Conservation (phyloP, 2,888 invertebrate species). For the Megalurothrips usitatus region DNA sequence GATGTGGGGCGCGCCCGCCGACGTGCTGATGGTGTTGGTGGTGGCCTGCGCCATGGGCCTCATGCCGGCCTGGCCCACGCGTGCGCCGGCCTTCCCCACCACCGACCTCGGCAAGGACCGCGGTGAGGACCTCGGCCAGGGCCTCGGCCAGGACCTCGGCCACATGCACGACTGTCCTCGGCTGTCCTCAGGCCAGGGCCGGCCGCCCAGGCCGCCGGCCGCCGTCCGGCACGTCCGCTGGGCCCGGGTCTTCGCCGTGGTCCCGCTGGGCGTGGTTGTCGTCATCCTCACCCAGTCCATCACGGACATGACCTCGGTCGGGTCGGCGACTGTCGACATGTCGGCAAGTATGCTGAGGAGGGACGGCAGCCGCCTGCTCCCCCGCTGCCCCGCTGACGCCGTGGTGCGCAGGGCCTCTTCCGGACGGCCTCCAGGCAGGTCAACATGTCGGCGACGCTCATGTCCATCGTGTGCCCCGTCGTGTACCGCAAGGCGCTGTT, state of each 20-base stretch:
- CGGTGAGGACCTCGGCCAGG: too few relatives aligned
- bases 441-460: neutral
- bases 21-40: neutral
- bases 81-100: neutral
- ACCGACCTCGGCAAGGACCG: too few relatives aligned
- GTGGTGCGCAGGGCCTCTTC: neutral
- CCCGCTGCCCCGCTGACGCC: too few relatives aligned
- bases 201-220: neutral
- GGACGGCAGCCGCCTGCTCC: too few relatives aligned
- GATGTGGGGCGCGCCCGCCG: neutral
- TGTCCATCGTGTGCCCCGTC: neutral
- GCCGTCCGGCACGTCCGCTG: neutral
- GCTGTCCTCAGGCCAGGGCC: neutral
- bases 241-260: neutral
- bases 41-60: neutral
- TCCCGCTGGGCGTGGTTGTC: neutral
- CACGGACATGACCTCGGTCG: too few relatives aligned
- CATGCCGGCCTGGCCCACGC: neutral
- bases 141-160: too few relatives aligned
- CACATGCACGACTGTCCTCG: too few relatives aligned
- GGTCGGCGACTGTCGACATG: too few relatives aligned
- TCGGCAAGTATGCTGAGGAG: too few relatives aligned
- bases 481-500: neutral
- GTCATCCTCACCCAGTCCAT: neutral
- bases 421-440: neutral